A percentile compares a stretch with the other conserved stretches of the same genome.
Conservation (phyloP, 1,140 invertebrate species). For the Eulimnadia texana region DNA sequence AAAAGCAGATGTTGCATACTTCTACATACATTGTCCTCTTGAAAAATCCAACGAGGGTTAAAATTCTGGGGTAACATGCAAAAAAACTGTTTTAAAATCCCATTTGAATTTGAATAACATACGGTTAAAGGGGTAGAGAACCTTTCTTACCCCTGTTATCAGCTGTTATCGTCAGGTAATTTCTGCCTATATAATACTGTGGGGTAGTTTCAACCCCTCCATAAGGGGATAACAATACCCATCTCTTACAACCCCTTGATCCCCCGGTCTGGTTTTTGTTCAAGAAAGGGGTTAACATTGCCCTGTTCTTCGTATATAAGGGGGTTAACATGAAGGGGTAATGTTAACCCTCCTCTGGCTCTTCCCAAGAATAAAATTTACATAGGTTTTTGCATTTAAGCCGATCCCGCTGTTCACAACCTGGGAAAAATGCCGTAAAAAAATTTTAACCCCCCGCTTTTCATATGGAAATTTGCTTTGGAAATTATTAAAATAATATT, state of each 20-base stretch:
- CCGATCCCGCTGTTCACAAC: not conserved
- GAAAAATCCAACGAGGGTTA: not conserved
- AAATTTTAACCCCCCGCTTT: not conserved
- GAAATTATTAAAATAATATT: too few species aligned
- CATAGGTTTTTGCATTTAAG: not conserved
- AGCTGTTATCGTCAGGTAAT: too few species aligned
- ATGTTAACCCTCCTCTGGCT: not conserved
- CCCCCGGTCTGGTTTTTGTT: too few species aligned
- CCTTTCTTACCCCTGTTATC: too few species aligned
- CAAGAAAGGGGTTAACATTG: too few species aligned
- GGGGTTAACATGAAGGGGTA: not conserved
- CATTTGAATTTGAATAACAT: not conserved
- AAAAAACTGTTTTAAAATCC: not conserved
- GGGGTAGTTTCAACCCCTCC: not conserved
- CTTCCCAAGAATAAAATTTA: not conserved
- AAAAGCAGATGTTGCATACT: not conserved
- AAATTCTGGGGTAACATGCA: not conserved
- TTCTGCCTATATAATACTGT: too few species aligned
- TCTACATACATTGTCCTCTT: not conserved
- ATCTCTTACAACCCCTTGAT: not conserved
- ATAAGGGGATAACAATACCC: not conserved
- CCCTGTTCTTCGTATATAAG: too few species aligned
- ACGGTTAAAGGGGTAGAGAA: not conserved
- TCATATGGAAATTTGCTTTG: too few species aligned
- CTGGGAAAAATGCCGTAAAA: not conserved